phyloP scores from a whole-genome alignment of 2,113 vertebrate species.

The Emydura subglobosa region DNA sequence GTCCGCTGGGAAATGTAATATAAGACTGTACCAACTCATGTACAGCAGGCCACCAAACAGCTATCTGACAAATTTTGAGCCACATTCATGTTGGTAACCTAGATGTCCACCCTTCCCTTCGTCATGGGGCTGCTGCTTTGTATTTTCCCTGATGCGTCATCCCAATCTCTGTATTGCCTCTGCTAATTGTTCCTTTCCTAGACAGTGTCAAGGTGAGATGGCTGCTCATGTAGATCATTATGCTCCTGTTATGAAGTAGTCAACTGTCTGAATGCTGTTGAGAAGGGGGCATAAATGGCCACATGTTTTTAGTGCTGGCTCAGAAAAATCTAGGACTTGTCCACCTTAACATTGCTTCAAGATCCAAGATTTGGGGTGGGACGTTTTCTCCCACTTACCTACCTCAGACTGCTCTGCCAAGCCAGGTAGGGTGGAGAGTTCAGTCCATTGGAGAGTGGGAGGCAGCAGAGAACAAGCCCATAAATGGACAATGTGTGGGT shows the following conservation, averaged over 20 bases:
- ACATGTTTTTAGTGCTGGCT: neutral
- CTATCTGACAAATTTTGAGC: neutral
- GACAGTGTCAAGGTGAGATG: neutral
- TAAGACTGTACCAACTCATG: neutral
- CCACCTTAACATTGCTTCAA: neutral
- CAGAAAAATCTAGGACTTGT: neutral
- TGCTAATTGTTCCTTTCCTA: neutral
- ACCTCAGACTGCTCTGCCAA: neutral
- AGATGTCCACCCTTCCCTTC: neutral
- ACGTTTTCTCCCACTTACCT: neutral
- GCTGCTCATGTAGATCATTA: neutral
- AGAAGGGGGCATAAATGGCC: no score
- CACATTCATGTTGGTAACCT: neutral
- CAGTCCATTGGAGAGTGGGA: neutral
- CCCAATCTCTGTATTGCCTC: fast-evolving
- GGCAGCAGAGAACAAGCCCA: neutral
- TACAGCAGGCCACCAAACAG: neutral
- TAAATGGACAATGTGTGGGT: neutral
- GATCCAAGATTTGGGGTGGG: neutral
- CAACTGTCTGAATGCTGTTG: neutral
- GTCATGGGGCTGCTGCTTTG: neutral
- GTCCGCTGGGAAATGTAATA: neutral
- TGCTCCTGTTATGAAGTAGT: neutral
- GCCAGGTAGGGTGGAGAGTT: neutral
- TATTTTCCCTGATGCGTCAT: neutral